phyloP scores from a whole-genome alignment of 2,797 vertebrate genomes.

The Adrianichthys oophorus region DNA sequence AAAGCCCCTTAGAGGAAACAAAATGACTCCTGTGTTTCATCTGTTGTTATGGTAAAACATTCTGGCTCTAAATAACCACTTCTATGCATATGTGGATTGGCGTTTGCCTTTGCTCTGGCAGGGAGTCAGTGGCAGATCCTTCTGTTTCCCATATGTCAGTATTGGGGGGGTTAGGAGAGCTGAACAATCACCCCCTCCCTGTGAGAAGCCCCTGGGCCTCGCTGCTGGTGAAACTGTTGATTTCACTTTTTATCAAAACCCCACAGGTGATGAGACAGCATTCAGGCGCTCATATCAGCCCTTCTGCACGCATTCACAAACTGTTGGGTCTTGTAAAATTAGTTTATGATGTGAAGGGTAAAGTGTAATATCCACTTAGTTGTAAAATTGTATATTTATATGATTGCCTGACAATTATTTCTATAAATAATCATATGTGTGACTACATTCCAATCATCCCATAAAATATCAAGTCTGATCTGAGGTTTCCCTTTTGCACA shows the following conservation, averaged over 20 bases:
- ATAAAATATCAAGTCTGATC: conserved; percentile 36
- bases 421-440: too few relatives aligned
- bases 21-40: conserved; percentile 81
- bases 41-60: conserved; percentile 86
- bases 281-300: conserved; percentile 49
- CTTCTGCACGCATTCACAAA: conserved; percentile 1
- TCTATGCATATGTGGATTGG: conserved; percentile 80
- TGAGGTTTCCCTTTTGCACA: conserved; percentile 37
- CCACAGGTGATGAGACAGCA: conserved; percentile 68
- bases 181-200: conserved; percentile 78
- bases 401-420: too few relatives aligned
- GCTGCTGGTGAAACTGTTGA: conserved; percentile 83
- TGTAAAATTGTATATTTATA: background rate
- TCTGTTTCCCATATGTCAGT: conserved; percentile 94
- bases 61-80: conserved; percentile 77
- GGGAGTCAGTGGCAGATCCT: conserved; percentile 82
- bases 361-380: background rate
- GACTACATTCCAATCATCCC: background rate
- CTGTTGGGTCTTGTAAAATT: background rate
- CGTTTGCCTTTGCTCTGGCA: conserved; percentile 80
- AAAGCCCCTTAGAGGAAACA: conserved; percentile 72
- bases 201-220: conserved; percentile 76
- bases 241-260: conserved; percentile 78
- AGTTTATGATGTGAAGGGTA: background rate
- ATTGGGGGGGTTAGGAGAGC: conserved; percentile 84